Base-by-base conservation (phyloP, 2,888 invertebrate species). In the Cremastinae sp. region DNA sequence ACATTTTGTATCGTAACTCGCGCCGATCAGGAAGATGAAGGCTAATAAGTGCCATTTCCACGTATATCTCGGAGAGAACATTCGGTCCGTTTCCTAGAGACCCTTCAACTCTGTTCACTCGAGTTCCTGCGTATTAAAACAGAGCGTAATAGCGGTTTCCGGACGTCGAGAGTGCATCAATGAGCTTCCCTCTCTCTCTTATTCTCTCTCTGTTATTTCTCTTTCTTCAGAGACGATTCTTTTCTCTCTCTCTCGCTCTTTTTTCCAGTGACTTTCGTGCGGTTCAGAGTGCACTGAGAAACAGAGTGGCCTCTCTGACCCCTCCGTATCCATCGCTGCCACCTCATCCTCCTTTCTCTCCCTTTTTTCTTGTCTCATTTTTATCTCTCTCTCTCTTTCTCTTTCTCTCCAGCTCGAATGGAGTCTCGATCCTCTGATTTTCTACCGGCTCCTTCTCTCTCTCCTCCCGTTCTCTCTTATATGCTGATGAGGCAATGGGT, bases 131-230 rank as follows among this genome's bases (percentile, higher is more conserved):
- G 83, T 84, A 86, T 86, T 86, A 86, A 86, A 86, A 85, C 83
- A 85, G 84, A 80, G 84, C 81, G 85, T 86, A 87, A 87, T 86
- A 85, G 84, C 84, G 82, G 85, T 83, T 87, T 87, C 87, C 87
- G 87, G 87, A 82, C 80, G 70, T 78, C 73, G 81, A 82, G 81
- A 82, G 81, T 79, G 79, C 80, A 82, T 82, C 79, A 78, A 80
- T 83, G 80, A 56, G 74, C 75, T 78, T 59, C 61, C 66, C 66
- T 70, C 58, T 47, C 49, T 66, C 70, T 73, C 62, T 41, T 51
- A 35, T 65, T 58, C 37, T 59, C 58, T 74, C 61, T n/a, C 41
- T 12, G 37, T 20, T 45, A 12, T 43, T 18, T 14, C 16, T 12
- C 45, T 39, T 18, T 51, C 16, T 16, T 20, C n/a, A n/a, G n/a